These are phyloP conservation scores for Chrysolina americana DNA, from an alignment of 2,888 invertebrate genomes.

Conservation along the genomic window DNA sequence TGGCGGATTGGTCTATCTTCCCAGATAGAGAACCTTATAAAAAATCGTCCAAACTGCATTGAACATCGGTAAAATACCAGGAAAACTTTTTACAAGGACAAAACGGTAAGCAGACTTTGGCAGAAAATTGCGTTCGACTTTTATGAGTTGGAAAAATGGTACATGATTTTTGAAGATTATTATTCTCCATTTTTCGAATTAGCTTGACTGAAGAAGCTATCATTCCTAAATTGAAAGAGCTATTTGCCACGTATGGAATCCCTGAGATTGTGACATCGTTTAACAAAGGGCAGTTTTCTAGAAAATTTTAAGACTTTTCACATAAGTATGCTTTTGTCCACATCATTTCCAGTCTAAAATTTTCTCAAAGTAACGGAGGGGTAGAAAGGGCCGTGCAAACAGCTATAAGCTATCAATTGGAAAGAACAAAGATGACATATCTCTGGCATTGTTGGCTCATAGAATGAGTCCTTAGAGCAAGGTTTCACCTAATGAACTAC, in stretches of 20 bases:
- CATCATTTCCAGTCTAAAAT: constrained; percentile 9
- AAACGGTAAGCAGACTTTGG: constrained; percentile 39
- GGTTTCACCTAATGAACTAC: constrained; percentile 2
- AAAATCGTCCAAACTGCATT: constrained; percentile 45
- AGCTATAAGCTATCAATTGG: constrained; percentile 13
- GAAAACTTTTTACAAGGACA: constrained; percentile 44
- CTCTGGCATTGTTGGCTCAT: too few relatives aligned
- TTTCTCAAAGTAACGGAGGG: constrained; percentile 28
- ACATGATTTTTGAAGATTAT: too few relatives aligned
- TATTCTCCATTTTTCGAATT: constrained; percentile 30
- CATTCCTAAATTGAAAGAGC: constrained; percentile 29
- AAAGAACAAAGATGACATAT: constrained; percentile 24
- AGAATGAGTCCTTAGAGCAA: constrained; percentile 18
- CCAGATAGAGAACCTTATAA: constrained; percentile 33
- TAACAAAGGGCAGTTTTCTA: not conserved
- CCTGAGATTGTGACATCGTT: not conserved
- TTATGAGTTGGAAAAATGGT: constrained; percentile 33
- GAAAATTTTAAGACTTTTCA: constrained; percentile 14
- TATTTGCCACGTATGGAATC: constrained; percentile 29
- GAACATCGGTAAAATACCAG: constrained; percentile 38
- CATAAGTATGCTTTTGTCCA: constrained; percentile 21
- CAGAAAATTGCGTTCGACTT: constrained; percentile 45
- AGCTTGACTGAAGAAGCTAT: constrained; percentile 16
- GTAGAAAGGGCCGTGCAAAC: constrained; percentile 17
- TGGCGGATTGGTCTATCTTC: too few relatives aligned